These are phyloP conservation scores for Agapostemon virescens DNA, from an alignment of 2,888 invertebrate species.

Conservation along the genomic window DNA sequence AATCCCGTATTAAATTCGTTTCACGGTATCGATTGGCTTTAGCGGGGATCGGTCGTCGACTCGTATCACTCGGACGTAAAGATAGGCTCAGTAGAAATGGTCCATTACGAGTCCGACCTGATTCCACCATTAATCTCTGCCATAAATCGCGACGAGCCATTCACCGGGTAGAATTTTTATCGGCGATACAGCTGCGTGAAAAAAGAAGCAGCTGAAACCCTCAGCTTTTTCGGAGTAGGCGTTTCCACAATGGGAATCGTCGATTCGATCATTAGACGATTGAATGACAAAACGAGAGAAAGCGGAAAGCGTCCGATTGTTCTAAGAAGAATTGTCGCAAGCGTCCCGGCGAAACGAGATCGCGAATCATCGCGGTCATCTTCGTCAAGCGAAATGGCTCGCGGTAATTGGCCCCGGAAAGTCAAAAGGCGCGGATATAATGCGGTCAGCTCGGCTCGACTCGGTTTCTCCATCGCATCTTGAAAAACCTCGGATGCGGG, in stretches of 20 bases:
- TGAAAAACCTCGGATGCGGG: no score
- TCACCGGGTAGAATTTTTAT: slow-evolving; percentile 26
- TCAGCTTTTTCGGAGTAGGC: slow-evolving; percentile 5
- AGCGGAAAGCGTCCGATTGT: slow-evolving; percentile 41
- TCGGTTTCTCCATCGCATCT: background rate
- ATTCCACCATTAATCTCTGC: slow-evolving; percentile 38
- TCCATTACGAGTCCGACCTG: slow-evolving; percentile 27
- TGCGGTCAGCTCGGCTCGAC: background rate
- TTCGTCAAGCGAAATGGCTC: slow-evolving; percentile 54
- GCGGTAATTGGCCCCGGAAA: slow-evolving; percentile 49
- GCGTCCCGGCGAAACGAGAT: slow-evolving; percentile 48
- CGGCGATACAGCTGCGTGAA: background rate
- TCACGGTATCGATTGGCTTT: background rate
- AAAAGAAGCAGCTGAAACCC: background rate
- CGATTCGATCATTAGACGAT: slow-evolving; percentile 58
- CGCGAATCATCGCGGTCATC: slow-evolving; percentile 29
- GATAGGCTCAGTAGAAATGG: slow-evolving; percentile 11
- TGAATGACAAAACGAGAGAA: slow-evolving; percentile 30
- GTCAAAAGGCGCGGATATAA: slow-evolving; percentile 38
- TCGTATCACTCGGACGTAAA: background rate
- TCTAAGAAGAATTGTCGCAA: slow-evolving; percentile 38
- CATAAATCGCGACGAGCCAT: slow-evolving; percentile 45
- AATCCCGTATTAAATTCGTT: background rate
- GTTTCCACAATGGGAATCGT: background rate
- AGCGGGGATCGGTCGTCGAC: background rate